phyloP scores from a whole-genome alignment of 2,888 invertebrate species.

The Melinaea menophilus region DNA sequence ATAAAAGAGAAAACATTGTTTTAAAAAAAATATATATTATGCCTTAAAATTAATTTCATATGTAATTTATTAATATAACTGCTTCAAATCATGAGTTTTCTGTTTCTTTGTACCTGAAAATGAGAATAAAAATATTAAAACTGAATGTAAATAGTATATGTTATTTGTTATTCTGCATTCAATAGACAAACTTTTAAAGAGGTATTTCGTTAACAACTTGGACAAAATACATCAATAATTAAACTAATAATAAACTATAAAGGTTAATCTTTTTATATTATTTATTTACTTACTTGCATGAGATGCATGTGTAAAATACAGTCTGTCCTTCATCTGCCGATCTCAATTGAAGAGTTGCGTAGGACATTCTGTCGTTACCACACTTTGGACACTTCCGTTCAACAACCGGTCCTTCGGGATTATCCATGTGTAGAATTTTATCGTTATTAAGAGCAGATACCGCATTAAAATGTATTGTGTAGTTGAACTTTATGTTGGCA shows the following conservation, averaged over 20 bases:
- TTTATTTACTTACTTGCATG: slow-evolving; percentile 85
- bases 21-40: neutral
- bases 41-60: neutral
- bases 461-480: slow-evolving; percentile 85
- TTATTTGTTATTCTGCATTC: no score
- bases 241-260: no score
- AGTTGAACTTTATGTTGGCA: slow-evolving; percentile 80
- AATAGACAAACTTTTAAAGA: no score
- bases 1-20: no score
- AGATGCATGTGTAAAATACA: slow-evolving; percentile 97
- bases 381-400: slow-evolving; percentile 92
- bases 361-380: slow-evolving; percentile 94
- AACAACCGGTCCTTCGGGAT: slow-evolving; percentile 86
- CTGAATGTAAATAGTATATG: no score
- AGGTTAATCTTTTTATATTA: neutral
- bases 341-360: slow-evolving; percentile 94
- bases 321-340: slow-evolving; percentile 99
- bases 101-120: slow-evolving; percentile 83
- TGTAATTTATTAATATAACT: neutral
- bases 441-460: slow-evolving; percentile 54
- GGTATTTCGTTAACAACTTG: neutral
- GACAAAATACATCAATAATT: no score
- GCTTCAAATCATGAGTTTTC: slow-evolving; percentile 79
- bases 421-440: slow-evolving; percentile 54
- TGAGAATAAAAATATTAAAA: slow-evolving; percentile 21